These are phyloP conservation scores for Phrynocephalus vlangalii DNA, from an alignment of 2,797 vertebrate species.

Conservation along the genomic window DNA sequence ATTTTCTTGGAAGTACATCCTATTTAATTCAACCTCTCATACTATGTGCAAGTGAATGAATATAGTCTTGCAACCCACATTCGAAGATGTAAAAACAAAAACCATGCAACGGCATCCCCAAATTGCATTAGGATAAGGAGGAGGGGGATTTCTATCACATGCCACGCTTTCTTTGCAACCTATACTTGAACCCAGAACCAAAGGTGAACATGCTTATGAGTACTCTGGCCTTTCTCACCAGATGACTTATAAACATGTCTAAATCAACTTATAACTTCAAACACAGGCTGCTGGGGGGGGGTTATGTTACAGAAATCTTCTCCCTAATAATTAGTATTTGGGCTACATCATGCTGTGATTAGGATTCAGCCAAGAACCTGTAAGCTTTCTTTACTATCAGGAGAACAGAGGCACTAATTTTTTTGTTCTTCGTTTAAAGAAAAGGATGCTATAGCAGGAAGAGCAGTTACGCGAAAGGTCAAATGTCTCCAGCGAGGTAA, in stretches of 20 bases:
- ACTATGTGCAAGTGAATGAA: background rate
- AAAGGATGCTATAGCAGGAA: background rate
- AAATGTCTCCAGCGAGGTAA: constrained; percentile 33
- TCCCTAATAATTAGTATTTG: too few relatives aligned
- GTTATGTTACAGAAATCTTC: too few relatives aligned
- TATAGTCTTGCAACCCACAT: constrained; percentile 4
- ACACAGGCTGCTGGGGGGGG: too few relatives aligned
- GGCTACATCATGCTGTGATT: background rate
- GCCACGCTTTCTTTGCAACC: too few relatives aligned
- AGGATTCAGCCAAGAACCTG: background rate
- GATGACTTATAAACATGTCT: too few relatives aligned
- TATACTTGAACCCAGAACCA: too few relatives aligned
- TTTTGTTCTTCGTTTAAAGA: background rate
- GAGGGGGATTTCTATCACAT: too few relatives aligned
- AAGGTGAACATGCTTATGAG: too few relatives aligned
- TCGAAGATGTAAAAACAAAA: background rate
- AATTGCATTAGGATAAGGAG: too few relatives aligned
- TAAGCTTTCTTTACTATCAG: background rate
- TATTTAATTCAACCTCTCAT: background rate
- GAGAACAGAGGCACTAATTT: background rate
- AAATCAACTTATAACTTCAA: too few relatives aligned
- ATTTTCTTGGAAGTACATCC: background rate
- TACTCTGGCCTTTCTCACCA: too few relatives aligned
- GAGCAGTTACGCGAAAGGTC: background rate
- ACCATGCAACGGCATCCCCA: too few relatives aligned